Evolutionary conservation across 1,140 invertebrate genomes (phyloP), one percentile per base, ranked within the genome.

Genomic region (Laodelphax striatellus): DNA sequence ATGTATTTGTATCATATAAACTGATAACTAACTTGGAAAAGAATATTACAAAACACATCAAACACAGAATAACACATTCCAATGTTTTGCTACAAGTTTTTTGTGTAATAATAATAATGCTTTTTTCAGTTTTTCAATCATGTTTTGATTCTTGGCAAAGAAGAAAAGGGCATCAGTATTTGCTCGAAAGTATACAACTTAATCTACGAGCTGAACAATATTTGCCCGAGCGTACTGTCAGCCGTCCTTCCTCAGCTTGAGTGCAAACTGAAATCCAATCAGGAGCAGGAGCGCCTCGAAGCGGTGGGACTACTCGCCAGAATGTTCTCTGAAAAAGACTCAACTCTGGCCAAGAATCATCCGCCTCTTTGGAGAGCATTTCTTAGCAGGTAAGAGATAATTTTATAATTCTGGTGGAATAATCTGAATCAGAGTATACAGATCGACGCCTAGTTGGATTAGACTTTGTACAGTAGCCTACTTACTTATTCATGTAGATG

Each of bases 291-390:
- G 77, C 70, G 82, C 43, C 76, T 81, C 43, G 82, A 83, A 52
- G 93, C 92, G 0, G 95, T 97, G 2, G 90, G 92, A 0, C 72
- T 98, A 16, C 73, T 98, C 22, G 92, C 94, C 3, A 82, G 93
- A 67, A 97, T 98, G 94, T 98, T 98, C 72, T 96, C 93, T 0
- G 94, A 97, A 70, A 92, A 92, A 67, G 87, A 92, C 58, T 97
- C 94, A 0, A 84, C 85, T 63, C 76, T 98, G 9, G 94, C 94
- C 1, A 82, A 85, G 58, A 86, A 92, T 67, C 91, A 97, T 71
- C 80, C 81, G 14, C 80, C 83, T 24, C 71, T 98, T 16, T 94
- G 95, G 88, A 80, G 84, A 52, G 88, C 89, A 44, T 95, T 94
- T 73, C 75, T 95, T 3, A 91, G 91, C 52, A 82, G 80, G 80